phyloP scores from a whole-genome alignment of 2,888 invertebrate species.

The Onchidella celtica region DNA sequence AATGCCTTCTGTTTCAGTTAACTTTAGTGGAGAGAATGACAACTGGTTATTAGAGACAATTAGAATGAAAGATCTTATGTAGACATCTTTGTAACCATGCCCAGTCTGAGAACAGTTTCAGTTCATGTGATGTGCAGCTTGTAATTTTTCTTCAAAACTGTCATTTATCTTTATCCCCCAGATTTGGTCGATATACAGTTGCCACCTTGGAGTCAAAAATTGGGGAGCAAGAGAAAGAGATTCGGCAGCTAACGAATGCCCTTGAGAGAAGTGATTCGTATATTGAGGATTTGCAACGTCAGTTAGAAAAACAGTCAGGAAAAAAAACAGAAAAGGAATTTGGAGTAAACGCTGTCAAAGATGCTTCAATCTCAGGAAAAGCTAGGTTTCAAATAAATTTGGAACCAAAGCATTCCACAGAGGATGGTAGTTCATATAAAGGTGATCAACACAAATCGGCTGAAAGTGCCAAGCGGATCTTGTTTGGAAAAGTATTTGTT shows the following conservation, averaged over 20 bases:
- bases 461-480: background rate
- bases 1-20: no score
- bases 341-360: background rate
- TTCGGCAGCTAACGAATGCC: slow-evolving; percentile 73
- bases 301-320: slow-evolving; percentile 53
- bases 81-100: no score
- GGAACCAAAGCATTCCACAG: slow-evolving; percentile 12
- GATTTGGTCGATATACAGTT: slow-evolving; percentile 76
- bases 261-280: slow-evolving; percentile 76
- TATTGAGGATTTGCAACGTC: slow-evolving; percentile 73
- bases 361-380: background rate
- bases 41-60: no score
- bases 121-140: no score
- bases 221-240: slow-evolving; percentile 74
- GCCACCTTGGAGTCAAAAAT: slow-evolving; percentile 75
- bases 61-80: no score
- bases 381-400: slow-evolving; percentile 14
- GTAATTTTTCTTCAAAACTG: no score
- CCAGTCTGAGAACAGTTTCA: no score
- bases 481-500: slow-evolving; percentile 40
- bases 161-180: no score
- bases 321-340: background rate
- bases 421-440: background rate
- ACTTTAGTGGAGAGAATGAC: no score
- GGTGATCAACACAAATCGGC: background rate